Conservation (phyloP, 2,797 vertebrate genomes). For the Cirrhinus mrigala region DNA sequence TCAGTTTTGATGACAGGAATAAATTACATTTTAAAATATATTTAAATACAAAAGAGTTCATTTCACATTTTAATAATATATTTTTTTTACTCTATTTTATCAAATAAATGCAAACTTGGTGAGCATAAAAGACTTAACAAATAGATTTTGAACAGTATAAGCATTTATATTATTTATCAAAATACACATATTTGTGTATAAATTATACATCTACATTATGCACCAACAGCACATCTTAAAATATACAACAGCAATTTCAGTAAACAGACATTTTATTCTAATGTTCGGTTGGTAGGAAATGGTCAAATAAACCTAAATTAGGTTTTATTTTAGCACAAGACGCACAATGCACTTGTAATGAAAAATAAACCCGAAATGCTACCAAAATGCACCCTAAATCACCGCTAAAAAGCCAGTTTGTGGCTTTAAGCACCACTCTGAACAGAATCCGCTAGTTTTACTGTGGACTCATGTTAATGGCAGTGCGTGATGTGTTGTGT, state of each 20-base stretch:
- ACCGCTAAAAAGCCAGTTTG: not conserved
- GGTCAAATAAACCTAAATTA: not conserved
- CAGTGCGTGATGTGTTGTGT: conserved; percentile 18
- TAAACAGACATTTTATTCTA: not conserved
- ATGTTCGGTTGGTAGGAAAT: not conserved
- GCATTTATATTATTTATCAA: no score
- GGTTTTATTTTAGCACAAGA: not conserved
- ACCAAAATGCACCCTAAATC: not conserved
- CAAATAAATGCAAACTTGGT: no score
- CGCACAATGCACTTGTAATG: not conserved
- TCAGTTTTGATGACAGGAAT: no score
- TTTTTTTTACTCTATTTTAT: no score
- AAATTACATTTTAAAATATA: no score
- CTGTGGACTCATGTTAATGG: conserved; percentile 1
- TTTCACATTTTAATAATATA: no score
- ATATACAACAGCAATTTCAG: not conserved
- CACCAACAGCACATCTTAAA: not conserved
- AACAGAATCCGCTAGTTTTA: conserved; percentile 14
- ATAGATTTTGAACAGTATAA: no score
- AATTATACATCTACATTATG: not conserved
- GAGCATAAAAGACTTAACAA: no score
- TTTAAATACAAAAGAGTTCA: no score
- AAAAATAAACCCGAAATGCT: not conserved
- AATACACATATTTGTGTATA: not conserved
- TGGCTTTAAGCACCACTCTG: conserved; percentile 9